Conservation (phyloP, 2,888 invertebrate genomes). For the Diarsia brunnea region DNA sequence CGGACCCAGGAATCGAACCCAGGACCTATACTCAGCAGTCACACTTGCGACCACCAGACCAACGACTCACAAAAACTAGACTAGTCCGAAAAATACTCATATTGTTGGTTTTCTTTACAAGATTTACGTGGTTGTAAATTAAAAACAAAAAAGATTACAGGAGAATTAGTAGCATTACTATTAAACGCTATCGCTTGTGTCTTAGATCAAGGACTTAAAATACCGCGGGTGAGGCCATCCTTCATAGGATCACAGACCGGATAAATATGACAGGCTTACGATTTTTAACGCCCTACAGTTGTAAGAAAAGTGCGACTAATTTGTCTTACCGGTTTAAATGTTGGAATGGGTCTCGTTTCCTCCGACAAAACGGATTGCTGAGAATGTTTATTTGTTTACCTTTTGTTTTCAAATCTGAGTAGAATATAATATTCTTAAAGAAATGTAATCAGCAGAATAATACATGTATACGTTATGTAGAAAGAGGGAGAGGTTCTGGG, state of each 20-base stretch:
- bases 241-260: constrained; percentile 56
- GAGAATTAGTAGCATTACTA: not conserved
- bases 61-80: not conserved
- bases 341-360: constrained; percentile 21
- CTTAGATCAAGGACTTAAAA: not conserved
- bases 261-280: constrained; percentile 52
- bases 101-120: not conserved
- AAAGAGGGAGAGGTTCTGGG: too few relatives aligned
- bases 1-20: not conserved
- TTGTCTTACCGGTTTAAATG: constrained; percentile 44
- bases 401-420: constrained; percentile 13
- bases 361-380: constrained; percentile 19
- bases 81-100: not conserved
- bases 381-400: not conserved
- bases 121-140: too few relatives aligned
- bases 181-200: constrained; percentile 9
- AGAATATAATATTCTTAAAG: constrained; percentile 3
- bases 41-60: too few relatives aligned
- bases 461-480: too few relatives aligned
- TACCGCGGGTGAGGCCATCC: constrained; percentile 44
- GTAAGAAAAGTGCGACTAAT: constrained; percentile 49
- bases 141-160: not conserved
- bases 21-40: not conserved
- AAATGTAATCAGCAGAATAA: constrained; percentile 12
- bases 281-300: constrained; percentile 52